Evolutionary conservation across 2,888 invertebrate species (phyloP).

Genomic region (Apodemia zela): DNA sequence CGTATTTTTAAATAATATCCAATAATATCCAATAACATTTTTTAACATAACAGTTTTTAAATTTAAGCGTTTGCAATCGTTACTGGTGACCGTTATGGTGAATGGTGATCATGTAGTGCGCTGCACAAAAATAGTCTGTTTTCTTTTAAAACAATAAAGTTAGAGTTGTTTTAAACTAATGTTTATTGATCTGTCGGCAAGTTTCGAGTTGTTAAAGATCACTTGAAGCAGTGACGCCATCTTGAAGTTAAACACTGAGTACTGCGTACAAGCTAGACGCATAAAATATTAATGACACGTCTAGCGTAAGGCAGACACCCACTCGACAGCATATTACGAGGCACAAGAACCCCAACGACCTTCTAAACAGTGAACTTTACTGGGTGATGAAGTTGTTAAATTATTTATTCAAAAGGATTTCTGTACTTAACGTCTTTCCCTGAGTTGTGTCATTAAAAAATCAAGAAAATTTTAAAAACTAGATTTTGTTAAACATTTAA

Average conservation of each 20-base stretch:
- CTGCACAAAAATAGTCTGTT: too few species aligned
- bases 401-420: background rate
- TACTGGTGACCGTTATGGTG: too few species aligned
- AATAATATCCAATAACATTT: too few species aligned
- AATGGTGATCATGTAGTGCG: too few species aligned
- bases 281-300: slow-evolving; percentile 14
- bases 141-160: too few species aligned
- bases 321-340: slow-evolving; percentile 6
- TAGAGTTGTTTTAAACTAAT: too few species aligned
- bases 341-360: background rate
- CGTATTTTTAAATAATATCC: too few species aligned
- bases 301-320: slow-evolving; percentile 1
- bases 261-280: background rate
- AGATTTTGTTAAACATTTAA: too few species aligned
- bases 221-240: background rate
- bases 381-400: background rate
- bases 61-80: too few species aligned
- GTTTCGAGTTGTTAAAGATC: background rate
- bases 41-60: too few species aligned
- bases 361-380: background rate
- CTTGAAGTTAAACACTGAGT: background rate
- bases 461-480: too few species aligned
- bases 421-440: background rate
- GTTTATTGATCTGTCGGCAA: background rate
- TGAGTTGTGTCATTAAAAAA: too few species aligned